A percentile compares a stretch with the other conserved stretches of the same genome.
These are phyloP conservation scores for Netelia inedita DNA, from an alignment of 2,888 invertebrate genomes.

Conservation along the genomic window DNA sequence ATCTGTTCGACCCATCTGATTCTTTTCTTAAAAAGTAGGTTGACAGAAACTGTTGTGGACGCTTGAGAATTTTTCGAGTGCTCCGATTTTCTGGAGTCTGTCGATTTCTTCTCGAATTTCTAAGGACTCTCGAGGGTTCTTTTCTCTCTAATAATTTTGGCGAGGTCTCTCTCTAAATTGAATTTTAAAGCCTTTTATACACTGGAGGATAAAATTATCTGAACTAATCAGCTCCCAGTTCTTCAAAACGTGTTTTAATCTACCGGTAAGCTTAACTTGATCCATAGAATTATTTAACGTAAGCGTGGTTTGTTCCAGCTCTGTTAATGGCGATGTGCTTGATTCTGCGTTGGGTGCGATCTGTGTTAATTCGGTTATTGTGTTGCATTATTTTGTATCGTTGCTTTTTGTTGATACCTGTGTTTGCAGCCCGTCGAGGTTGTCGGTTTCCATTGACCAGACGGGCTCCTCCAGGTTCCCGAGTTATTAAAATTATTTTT, in stretches of 20 bases:
- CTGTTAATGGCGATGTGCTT: slow-evolving; percentile 25
- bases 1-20: slow-evolving; percentile 10
- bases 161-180: slow-evolving; percentile 8
- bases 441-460: slow-evolving; percentile 30
- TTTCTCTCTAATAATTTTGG: neutral
- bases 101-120: neutral
- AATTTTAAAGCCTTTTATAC: neutral
- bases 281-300: neutral
- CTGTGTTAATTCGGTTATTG: slow-evolving; percentile 26
- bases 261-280: slow-evolving; percentile 47
- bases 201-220: slow-evolving; percentile 47
- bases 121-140: slow-evolving; percentile 5
- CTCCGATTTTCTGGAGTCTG: no score
- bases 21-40: slow-evolving; percentile 23
- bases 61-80: no score
- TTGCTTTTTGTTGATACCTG: slow-evolving; percentile 28
- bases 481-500: slow-evolving; percentile 17
- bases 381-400: slow-evolving; percentile 20
- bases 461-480: slow-evolving; percentile 55
- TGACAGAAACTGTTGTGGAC: neutral
- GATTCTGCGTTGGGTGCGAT: slow-evolving; percentile 6
- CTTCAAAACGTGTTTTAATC: slow-evolving; percentile 35
- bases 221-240: slow-evolving; percentile 45
- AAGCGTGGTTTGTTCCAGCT: slow-evolving; percentile 17
- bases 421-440: slow-evolving; percentile 39